Evolutionary conservation across 2,888 invertebrate genomes (phyloP).

Genomic region (Augochlorella aurata): DNA sequence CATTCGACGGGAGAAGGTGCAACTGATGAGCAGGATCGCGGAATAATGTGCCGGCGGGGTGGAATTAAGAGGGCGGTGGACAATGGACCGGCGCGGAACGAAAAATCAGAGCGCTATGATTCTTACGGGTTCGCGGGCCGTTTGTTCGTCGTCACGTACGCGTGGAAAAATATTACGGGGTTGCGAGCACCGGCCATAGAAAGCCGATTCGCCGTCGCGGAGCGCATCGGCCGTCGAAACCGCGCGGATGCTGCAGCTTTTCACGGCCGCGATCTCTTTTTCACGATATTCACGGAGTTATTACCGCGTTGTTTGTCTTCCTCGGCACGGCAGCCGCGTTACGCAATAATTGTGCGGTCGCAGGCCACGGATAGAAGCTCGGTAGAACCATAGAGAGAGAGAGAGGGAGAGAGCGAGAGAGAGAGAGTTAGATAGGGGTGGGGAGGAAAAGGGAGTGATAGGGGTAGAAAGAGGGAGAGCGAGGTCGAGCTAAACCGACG

Average conservation of each 20-base stretch:
- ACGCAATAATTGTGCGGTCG: conserved; percentile 63
- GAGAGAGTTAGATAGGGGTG: not conserved
- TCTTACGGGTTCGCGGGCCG: not conserved
- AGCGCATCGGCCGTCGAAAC: conserved; percentile 2
- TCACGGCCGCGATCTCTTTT: not conserved
- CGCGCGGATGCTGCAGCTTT: not conserved
- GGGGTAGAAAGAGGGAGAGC: conserved; percentile 19
- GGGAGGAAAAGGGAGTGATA: not conserved
- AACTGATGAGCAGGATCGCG: not conserved
- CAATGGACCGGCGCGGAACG: not conserved
- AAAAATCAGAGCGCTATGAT: conserved; percentile 35
- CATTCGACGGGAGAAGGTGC: not conserved
- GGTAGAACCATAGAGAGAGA: not conserved
- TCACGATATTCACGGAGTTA: conserved; percentile 46
- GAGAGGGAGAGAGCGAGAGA: not conserved
- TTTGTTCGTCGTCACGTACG: conserved; percentile 22
- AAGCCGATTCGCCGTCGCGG: not conserved
- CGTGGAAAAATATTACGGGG: conserved; percentile 7
- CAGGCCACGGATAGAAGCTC: not conserved
- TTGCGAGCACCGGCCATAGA: not conserved
- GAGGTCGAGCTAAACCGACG: conserved; percentile 62
- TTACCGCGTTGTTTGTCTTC: conserved; percentile 58
- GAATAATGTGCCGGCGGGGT: not conserved
- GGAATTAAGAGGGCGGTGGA: not conserved
- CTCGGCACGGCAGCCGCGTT: conserved; percentile 32